phyloP scores from a whole-genome alignment of 2,113 vertebrate genomes.

The Percina caprodes region DNA sequence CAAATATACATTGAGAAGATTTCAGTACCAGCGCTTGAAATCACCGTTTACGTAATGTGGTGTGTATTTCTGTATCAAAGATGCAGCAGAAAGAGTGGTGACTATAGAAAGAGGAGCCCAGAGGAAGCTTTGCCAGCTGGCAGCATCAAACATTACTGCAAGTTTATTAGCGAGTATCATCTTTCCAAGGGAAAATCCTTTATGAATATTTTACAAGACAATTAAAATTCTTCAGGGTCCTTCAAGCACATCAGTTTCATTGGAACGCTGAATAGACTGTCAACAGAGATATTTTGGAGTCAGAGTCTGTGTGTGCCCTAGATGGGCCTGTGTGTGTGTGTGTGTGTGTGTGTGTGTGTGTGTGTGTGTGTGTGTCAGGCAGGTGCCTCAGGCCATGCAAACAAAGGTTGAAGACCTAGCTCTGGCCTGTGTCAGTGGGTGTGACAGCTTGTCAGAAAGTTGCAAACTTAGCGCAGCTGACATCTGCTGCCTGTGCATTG shows the following conservation, averaged over 20 bases:
- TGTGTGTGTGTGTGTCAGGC: constrained; percentile 12
- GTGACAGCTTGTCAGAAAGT: constrained; percentile 43
- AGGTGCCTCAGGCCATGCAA: constrained; percentile 47
- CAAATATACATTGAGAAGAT: too few species aligned
- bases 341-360: constrained; percentile 25
- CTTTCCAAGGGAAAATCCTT: constrained; percentile 63
- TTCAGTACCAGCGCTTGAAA: too few species aligned
- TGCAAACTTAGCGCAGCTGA: constrained; percentile 35
- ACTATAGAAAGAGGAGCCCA: constrained; percentile 2
- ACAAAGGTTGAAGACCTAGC: constrained; percentile 41
- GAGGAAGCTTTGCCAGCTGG: constrained; percentile 40
- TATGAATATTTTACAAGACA: constrained; percentile 64
- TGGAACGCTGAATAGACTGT: constrained; percentile 24
- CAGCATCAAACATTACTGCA: constrained; percentile 37
- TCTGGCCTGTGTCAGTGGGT: not conserved
- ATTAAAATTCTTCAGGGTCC: constrained; percentile 66
- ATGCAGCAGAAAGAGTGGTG: not conserved
- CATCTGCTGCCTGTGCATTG: constrained; percentile 8
- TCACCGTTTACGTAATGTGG: too few species aligned
- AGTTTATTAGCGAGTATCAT: constrained; percentile 61
- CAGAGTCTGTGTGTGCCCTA: constrained; percentile 28
- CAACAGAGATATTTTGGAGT: constrained; percentile 48
- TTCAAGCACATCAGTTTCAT: constrained; percentile 47
- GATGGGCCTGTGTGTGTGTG: constrained; percentile 31
- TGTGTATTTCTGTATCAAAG: not conserved